Percentiles rank a stretch among this genome's conserved stretches.
phyloP scores from a whole-genome alignment of 2,113 vertebrate genomes.

The Semnornis frantzii region DNA sequence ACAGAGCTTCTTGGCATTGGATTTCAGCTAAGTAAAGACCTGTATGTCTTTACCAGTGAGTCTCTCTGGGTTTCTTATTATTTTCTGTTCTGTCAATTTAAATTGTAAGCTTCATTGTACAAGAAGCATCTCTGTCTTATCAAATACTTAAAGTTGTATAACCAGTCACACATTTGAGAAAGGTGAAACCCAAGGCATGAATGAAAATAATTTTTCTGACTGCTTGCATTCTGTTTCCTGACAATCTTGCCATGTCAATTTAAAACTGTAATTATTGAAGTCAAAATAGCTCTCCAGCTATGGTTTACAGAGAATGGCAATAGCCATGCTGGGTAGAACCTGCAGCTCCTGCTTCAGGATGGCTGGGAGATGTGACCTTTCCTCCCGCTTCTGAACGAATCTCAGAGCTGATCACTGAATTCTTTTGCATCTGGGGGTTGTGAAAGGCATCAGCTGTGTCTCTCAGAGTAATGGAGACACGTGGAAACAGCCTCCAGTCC shows the following conservation, averaged over 20 bases:
- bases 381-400: not conserved
- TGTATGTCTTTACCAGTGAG: not conserved
- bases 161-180: not conserved
- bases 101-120: not conserved
- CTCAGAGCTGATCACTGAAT: not conserved
- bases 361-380: not conserved
- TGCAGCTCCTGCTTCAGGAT: accelerated
- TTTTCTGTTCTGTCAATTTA: not conserved
- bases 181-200: not conserved
- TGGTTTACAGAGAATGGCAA: not conserved
- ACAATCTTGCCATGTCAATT: not conserved
- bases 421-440: not conserved
- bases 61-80: not conserved
- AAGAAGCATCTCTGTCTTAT: not conserved
- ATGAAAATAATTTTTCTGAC: not conserved
- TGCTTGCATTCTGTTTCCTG: not conserved
- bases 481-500: not conserved
- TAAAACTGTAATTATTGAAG: not conserved
- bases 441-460: not conserved
- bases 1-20: not conserved
- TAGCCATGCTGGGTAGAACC: not conserved
- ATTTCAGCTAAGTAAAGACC: not conserved
- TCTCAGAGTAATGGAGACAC: not conserved
- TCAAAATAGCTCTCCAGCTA: not conserved
- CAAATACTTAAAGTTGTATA: not conserved